phyloP scores from a whole-genome alignment of 2,113 vertebrate species.

The Aegypius monachus region DNA sequence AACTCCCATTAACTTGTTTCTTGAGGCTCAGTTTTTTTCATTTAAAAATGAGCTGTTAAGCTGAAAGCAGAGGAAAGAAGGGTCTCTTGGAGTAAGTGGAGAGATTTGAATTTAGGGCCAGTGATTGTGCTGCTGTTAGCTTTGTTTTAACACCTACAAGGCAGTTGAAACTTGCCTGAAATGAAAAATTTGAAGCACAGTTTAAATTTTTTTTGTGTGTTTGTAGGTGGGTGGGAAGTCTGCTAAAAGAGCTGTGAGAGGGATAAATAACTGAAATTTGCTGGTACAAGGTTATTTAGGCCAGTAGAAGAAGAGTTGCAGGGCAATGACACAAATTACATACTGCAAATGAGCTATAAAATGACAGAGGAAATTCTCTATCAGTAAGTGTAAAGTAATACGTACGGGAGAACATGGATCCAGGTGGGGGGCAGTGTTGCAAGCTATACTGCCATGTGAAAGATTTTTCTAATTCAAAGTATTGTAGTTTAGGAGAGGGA shows the following conservation, averaged over 20 bases:
- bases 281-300: not conserved
- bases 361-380: not conserved
- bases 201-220: not conserved
- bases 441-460: not conserved
- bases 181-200: not conserved
- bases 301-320: not conserved
- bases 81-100: not conserved
- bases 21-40: not conserved
- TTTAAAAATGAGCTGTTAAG: not conserved
- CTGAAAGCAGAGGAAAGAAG: not conserved
- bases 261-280: not conserved
- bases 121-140: not conserved
- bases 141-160: not conserved
- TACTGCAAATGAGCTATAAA: not conserved
- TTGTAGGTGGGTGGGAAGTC: not conserved
- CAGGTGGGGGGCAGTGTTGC: not conserved
- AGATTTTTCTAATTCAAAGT: not conserved
- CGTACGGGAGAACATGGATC: fast-evolving
- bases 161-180: not conserved
- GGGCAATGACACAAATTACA: not conserved
- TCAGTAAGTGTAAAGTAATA: not conserved
- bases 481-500: not conserved
- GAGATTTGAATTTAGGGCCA: not conserved
- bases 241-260: not conserved
- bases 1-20: not conserved